Percentiles rank a stretch among this genome's conserved stretches.
Evolutionary conservation across 2,888 invertebrate genomes (phyloP).

Genomic region (Mythimna pallens): DNA sequence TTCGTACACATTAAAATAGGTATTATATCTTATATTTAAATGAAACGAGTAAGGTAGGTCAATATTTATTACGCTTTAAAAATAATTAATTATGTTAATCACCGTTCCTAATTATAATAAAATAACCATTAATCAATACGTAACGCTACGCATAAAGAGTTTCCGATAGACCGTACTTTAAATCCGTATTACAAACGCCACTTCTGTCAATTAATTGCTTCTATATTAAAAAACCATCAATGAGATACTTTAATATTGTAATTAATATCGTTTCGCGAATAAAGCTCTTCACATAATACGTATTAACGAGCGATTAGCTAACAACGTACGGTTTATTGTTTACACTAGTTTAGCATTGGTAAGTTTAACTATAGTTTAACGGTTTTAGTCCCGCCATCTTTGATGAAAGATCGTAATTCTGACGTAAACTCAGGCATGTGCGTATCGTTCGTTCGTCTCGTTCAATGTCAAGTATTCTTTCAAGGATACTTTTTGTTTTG

Average conservation of each 20-base stretch:
- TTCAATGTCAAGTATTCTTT: slow-evolving; percentile 60
- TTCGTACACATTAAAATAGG: background rate
- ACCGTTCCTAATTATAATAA: slow-evolving; percentile 16
- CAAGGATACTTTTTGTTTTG: slow-evolving; percentile 39
- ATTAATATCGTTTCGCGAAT: slow-evolving; percentile 32
- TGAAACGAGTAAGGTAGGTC: background rate
- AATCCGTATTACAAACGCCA: slow-evolving; percentile 11
- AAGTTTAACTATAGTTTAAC: slow-evolving; percentile 48
- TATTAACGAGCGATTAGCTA: slow-evolving; percentile 23
- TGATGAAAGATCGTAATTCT: slow-evolving; percentile 60
- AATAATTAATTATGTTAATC: background rate
- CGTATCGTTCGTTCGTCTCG: slow-evolving; percentile 41
- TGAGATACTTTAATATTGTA: slow-evolving; percentile 15
- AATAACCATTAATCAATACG: slow-evolving; percentile 15
- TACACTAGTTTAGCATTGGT: slow-evolving; percentile 39
- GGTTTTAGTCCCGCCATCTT: slow-evolving; percentile 51
- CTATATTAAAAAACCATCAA: slow-evolving; percentile 17
- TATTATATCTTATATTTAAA: background rate
- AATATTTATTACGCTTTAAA: background rate
- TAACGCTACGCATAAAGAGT: slow-evolving; percentile 18
- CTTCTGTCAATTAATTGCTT: slow-evolving; percentile 8
- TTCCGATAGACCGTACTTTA: slow-evolving; percentile 20
- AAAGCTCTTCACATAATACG: slow-evolving; percentile 24
- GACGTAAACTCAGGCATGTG: slow-evolving; percentile 59
- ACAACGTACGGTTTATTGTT: slow-evolving; percentile 21